phyloP scores from a whole-genome alignment of 2,888 invertebrate genomes.

The Cataglyphis altisquamis region DNA sequence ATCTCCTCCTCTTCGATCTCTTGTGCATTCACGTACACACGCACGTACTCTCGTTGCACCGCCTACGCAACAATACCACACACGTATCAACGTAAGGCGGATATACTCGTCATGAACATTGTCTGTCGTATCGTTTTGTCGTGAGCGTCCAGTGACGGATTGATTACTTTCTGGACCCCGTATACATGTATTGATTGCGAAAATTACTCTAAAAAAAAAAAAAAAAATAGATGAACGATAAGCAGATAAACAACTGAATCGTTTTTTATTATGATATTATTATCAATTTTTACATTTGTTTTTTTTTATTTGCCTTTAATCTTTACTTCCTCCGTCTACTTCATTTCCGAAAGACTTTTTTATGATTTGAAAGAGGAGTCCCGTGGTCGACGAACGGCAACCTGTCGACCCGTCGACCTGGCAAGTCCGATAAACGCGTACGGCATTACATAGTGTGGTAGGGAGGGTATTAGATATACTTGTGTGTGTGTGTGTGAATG shows the following conservation, averaged over 20 bases:
- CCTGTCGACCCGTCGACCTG: conserved; percentile 49
- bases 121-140: conserved; percentile 14
- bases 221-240: neutral
- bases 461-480: conserved; percentile 55
- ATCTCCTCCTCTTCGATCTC: too few species aligned
- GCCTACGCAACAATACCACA: conserved; percentile 43
- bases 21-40: conserved; percentile 9
- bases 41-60: conserved; percentile 17
- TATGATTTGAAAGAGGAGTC: neutral
- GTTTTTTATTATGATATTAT: neutral
- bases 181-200: neutral
- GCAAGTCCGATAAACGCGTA: conserved; percentile 25
- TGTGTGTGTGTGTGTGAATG: conserved; percentile 18
- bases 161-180: neutral
- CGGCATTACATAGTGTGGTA: conserved; percentile 37
- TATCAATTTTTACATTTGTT: neutral
- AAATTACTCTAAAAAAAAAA: neutral
- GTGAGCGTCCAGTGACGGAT: neutral
- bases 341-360: neutral
- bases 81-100: conserved; percentile 26
- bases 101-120: conserved; percentile 10
- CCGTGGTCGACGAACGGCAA: conserved; percentile 30
- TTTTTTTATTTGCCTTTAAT: neutral
- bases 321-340: neutral
- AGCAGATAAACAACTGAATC: neutral